These are phyloP conservation scores for Amphipyra tragopoginis DNA, from an alignment of 2,888 invertebrate species.

Conservation along the genomic window DNA sequence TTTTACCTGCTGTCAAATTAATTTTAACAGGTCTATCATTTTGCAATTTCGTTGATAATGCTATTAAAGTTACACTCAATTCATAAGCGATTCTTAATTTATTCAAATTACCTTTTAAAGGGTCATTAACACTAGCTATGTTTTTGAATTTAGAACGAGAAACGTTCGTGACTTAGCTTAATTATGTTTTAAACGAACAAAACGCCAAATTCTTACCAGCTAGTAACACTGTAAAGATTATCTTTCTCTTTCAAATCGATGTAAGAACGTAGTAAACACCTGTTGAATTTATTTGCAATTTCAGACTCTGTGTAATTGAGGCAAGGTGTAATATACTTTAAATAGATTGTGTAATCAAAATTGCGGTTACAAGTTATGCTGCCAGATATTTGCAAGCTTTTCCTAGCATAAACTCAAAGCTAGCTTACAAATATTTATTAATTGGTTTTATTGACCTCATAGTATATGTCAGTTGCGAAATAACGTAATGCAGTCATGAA, in stretches of 20 bases:
- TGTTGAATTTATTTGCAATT: slow-evolving; percentile 15
- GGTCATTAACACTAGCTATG: slow-evolving; percentile 26
- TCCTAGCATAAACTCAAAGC: slow-evolving; percentile 1
- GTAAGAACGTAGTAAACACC: slow-evolving; percentile 16
- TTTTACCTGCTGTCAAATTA: background rate
- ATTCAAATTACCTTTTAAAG: slow-evolving; percentile 38
- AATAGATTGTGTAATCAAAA: slow-evolving; percentile 29
- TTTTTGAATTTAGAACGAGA: slow-evolving; percentile 35
- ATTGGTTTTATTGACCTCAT: slow-evolving; percentile 19
- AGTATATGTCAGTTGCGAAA: slow-evolving; percentile 20
- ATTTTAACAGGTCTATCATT: slow-evolving; percentile 1
- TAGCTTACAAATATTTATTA: slow-evolving; percentile 19
- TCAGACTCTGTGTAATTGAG: background rate
- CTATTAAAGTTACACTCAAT: slow-evolving; percentile 17
- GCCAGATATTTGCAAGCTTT: slow-evolving; percentile 16
- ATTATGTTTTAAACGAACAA: slow-evolving; percentile 12
- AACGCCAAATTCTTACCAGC: slow-evolving; percentile 1
- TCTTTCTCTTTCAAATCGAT: slow-evolving; percentile 11
- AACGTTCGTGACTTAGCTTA: slow-evolving; percentile 33
- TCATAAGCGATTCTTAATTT: slow-evolving; percentile 22
- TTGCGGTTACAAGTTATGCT: slow-evolving; percentile 22
- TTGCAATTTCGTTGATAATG: slow-evolving; percentile 11
- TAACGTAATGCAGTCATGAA: background rate
- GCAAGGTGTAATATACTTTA: slow-evolving; percentile 11
- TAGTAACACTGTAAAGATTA: slow-evolving; percentile 7